Percentiles rank a stretch among this genome's conserved stretches.
Conservation (phyloP, 2,113 vertebrate species). For the Petaurus breviceps region DNA sequence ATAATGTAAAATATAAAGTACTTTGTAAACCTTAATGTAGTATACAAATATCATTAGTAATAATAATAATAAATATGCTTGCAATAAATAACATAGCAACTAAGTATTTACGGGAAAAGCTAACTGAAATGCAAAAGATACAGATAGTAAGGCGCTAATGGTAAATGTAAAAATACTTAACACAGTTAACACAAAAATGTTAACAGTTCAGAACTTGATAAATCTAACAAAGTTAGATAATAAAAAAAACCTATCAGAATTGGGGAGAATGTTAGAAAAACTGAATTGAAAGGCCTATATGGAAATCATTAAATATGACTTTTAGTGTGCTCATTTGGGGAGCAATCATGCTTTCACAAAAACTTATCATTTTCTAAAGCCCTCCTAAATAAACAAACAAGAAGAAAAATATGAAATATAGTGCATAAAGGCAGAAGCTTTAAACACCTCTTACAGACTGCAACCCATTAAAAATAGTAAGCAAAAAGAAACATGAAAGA, state of each 20-base stretch:
- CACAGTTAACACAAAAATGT: not conserved
- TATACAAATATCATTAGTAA: not conserved
- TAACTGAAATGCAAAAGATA: not conserved
- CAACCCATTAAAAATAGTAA: not conserved
- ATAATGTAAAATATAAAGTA: not conserved
- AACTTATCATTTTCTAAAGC: not conserved
- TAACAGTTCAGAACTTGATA: not conserved
- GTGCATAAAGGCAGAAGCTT: not conserved
- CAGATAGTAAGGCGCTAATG: not conserved
- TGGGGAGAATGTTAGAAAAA: not conserved
- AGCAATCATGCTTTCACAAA: not conserved
- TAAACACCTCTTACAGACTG: not conserved
- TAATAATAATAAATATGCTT: not conserved
- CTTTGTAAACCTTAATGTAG: not conserved
- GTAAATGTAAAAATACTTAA: not conserved
- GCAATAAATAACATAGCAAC: not conserved
- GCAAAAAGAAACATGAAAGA: not conserved
- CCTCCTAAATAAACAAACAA: not conserved
- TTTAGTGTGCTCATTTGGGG: not conserved
- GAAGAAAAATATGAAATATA: not conserved
- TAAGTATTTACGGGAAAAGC: not conserved
- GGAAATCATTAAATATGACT: not conserved
- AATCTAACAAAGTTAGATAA: not conserved
- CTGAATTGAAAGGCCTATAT: not conserved
- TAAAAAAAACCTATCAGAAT: not conserved